These are phyloP conservation scores for Protophormia terraenovae DNA, from an alignment of 2,888 invertebrate genomes.

Conservation along the genomic window DNA sequence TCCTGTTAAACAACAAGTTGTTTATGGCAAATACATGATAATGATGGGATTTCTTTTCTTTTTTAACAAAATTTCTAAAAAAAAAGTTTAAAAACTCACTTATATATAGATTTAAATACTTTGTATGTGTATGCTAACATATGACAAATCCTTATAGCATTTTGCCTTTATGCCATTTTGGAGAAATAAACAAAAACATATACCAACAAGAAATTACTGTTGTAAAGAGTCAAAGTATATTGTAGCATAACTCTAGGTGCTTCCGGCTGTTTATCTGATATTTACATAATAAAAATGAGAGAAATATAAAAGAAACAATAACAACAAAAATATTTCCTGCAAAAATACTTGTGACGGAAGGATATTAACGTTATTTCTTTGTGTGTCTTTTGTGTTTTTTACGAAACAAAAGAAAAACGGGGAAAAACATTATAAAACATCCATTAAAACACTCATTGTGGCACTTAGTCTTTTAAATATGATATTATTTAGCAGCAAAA, in stretches of 20 bases:
- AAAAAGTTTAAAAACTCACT: neutral
- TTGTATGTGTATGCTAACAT: too few species aligned
- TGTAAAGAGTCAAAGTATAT: constrained; percentile 35
- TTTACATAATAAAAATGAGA: constrained; percentile 77
- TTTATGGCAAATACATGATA: constrained; percentile 64
- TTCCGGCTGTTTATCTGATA: constrained; percentile 79
- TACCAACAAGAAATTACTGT: neutral
- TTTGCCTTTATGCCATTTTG: neutral
- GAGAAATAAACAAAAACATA: neutral
- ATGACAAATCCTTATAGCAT: constrained; percentile 35
- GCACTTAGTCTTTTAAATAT: neutral
- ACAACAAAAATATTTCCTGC: constrained; percentile 48
- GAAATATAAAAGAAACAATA: constrained; percentile 16
- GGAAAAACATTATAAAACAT: constrained; percentile 40
- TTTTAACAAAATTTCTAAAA: neutral
- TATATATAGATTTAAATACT: neutral
- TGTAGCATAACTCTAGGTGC: constrained; percentile 69
- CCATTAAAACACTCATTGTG: constrained; percentile 52
- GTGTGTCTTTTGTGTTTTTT: neutral
- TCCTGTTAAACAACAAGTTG: constrained; percentile 66
- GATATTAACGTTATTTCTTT: constrained; percentile 59
- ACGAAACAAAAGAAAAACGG: neutral
- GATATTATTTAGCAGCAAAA: neutral
- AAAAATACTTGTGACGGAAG: constrained; percentile 65
- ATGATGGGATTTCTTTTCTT: constrained; percentile 51